phyloP scores from a whole-genome alignment of 2,888 invertebrate genomes.

The Asteroscopus sphinx region DNA sequence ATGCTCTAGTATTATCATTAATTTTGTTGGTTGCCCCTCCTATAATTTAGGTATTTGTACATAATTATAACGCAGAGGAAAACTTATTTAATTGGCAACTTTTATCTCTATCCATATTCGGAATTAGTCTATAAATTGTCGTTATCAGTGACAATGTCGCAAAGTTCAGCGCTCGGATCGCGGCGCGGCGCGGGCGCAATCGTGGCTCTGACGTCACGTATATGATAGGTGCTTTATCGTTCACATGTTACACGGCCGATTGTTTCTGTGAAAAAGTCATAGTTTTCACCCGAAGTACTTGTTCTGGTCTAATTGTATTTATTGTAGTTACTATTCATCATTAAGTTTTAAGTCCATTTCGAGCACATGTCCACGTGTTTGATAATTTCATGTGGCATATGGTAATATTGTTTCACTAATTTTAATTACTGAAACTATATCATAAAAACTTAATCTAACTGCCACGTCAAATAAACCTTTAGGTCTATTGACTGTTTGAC shows the following conservation, averaged over 20 bases:
- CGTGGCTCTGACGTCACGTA: constrained; percentile 79
- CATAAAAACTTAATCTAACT: not conserved
- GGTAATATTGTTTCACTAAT: not conserved
- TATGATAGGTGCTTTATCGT: constrained; percentile 78
- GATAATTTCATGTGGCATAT: not conserved
- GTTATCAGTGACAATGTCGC: constrained; percentile 83
- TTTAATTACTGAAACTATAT: not conserved
- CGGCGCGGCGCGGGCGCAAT: constrained; percentile 63
- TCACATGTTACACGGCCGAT: constrained; percentile 62
- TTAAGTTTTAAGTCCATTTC: not conserved
- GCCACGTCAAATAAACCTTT: not conserved
- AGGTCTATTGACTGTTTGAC: constrained; percentile 16
- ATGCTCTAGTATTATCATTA: not conserved
- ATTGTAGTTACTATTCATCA: not conserved
- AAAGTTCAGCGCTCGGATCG: constrained; percentile 76
- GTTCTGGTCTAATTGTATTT: not conserved
- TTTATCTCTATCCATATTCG: constrained; percentile 60
- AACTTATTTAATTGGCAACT: constrained; percentile 41
- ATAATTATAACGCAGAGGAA: constrained; percentile 11
- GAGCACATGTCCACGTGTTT: not conserved
- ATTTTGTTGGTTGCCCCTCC: not conserved
- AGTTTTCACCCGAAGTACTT: constrained; percentile 38
- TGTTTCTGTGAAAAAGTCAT: constrained; percentile 70
- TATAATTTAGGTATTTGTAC: constrained; percentile 6
- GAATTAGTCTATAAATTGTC: constrained; percentile 73